Percentiles rank a stretch among this genome's conserved stretches.
phyloP scores from a whole-genome alignment of 2,113 vertebrate species.

The Lota lota region DNA sequence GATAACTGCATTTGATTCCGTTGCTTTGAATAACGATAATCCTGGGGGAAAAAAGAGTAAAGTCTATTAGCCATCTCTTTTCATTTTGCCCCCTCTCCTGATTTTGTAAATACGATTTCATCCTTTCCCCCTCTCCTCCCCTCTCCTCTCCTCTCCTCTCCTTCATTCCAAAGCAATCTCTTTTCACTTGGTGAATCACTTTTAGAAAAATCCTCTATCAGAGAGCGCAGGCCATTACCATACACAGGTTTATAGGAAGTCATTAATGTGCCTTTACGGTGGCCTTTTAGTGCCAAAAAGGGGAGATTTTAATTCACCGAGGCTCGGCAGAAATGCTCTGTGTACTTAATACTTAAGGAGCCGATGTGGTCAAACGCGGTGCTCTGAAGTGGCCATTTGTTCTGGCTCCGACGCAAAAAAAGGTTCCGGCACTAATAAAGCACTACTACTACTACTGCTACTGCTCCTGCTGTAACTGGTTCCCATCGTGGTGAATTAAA shows the following conservation, averaged over 20 bases:
- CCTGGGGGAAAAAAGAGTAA: slow-evolving; percentile 47
- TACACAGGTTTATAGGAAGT: slow-evolving; percentile 71
- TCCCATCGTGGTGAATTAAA: no score
- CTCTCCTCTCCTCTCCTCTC: slow-evolving; percentile 7
- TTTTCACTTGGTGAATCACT: slow-evolving; percentile 68
- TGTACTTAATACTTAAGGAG: no score
- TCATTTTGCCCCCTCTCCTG: slow-evolving; percentile 68
- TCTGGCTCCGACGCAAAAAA: no score
- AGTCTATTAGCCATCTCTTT: slow-evolving; percentile 70
- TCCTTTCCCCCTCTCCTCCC: slow-evolving; percentile 13
- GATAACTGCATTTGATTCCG: slow-evolving; percentile 75
- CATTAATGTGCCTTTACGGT: slow-evolving; percentile 75
- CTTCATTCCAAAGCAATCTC: slow-evolving; percentile 65
- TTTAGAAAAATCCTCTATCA: slow-evolving; percentile 75
- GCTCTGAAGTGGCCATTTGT: no score
- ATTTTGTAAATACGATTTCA: slow-evolving; percentile 79
- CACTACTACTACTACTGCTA: no score
- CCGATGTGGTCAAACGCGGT: no score
- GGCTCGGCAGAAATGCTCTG: not conserved
- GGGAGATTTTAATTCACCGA: slow-evolving; percentile 70
- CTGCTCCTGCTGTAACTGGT: no score
- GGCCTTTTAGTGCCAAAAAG: slow-evolving; percentile 66
- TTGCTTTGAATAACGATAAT: slow-evolving; percentile 75
- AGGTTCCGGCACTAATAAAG: no score
- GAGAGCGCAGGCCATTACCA: slow-evolving; percentile 69